phyloP scores from a whole-genome alignment of 2,888 invertebrate species.

The Girardia tigrina region DNA sequence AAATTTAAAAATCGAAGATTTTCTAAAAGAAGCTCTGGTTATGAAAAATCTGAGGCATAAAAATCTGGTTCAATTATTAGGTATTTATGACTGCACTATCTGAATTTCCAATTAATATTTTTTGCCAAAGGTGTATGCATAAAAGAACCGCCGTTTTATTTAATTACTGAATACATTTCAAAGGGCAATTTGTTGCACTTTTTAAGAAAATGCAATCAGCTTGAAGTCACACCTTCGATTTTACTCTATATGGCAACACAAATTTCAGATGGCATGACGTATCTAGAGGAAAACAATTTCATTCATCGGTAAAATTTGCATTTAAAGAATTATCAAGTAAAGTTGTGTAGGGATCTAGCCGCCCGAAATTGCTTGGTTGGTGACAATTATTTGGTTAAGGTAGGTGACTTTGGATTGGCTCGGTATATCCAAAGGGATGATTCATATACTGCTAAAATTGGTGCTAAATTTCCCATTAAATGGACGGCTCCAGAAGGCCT shows the following conservation, averaged over 20 bases:
- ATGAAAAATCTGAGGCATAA: constrained; percentile 98
- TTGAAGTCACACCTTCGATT: constrained; percentile 76
- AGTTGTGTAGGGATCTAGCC: constrained; percentile 67
- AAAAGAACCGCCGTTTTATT: constrained; percentile 94
- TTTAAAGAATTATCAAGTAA: no score
- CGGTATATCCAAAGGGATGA: constrained; percentile 84
- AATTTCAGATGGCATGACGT: constrained; percentile 96
- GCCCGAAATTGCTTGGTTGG: constrained; percentile 97
- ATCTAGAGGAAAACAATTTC: constrained; percentile 81
- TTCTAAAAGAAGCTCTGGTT: constrained; percentile 86
- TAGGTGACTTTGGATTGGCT: constrained; percentile 95
- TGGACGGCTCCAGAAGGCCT: constrained; percentile 99
- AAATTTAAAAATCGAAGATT: constrained; percentile 92
- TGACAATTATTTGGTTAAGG: constrained; percentile 89
- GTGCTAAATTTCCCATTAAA: constrained; percentile 98
- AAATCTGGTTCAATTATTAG: constrained; percentile 81
- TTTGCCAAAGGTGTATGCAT: constrained; percentile 75
- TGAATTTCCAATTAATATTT: not conserved
- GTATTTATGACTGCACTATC: constrained; percentile 47
- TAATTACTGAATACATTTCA: constrained; percentile 97
- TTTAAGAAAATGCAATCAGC: constrained; percentile 64
- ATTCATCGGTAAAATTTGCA: constrained; percentile 57
- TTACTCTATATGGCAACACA: constrained; percentile 99
- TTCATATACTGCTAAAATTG: constrained; percentile 95
- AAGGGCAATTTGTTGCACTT: constrained; percentile 93